Percentiles rank a stretch among this genome's conserved stretches.
These are phyloP conservation scores for Delia radicum DNA, from an alignment of 1,140 invertebrate species.

Conservation along the genomic window DNA sequence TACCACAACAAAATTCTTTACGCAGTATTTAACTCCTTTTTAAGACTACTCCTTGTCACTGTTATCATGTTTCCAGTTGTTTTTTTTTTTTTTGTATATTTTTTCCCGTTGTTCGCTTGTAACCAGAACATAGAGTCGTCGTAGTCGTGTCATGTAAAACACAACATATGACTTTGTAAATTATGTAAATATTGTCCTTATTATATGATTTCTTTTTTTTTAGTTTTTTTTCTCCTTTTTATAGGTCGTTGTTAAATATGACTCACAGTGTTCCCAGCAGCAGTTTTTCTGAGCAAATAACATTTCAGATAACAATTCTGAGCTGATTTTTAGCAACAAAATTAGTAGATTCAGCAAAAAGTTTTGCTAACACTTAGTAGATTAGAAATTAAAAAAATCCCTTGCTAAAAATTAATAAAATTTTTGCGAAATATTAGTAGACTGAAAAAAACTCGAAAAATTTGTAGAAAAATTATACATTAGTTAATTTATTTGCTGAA, in stretches of 20 bases:
- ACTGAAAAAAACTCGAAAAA: too few species aligned
- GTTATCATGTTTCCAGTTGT: neutral
- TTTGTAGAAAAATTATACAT: too few species aligned
- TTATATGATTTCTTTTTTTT: neutral
- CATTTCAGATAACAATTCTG: too few species aligned
- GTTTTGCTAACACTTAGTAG: too few species aligned
- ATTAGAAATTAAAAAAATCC: too few species aligned
- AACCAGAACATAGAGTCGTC: constrained; percentile 3
- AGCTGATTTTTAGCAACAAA: too few species aligned
- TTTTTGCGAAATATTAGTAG: too few species aligned
- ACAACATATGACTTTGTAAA: constrained; percentile 4
- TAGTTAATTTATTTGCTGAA: too few species aligned
- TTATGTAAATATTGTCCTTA: constrained; percentile 5
- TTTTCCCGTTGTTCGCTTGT: neutral
- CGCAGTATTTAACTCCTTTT: neutral
- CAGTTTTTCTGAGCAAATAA: too few species aligned
- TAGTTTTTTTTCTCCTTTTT: neutral
- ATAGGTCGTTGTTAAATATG: neutral
- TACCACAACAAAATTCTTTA: neutral
- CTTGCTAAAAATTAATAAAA: too few species aligned
- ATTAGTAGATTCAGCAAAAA: too few species aligned
- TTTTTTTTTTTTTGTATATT: neutral
- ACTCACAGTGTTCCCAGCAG: too few species aligned
- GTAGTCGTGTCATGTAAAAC: neutral
- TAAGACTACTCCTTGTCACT: neutral